Evolutionary conservation across 2,797 vertebrate species (phyloP).

Genomic region (Hirundo rustica): DNA sequence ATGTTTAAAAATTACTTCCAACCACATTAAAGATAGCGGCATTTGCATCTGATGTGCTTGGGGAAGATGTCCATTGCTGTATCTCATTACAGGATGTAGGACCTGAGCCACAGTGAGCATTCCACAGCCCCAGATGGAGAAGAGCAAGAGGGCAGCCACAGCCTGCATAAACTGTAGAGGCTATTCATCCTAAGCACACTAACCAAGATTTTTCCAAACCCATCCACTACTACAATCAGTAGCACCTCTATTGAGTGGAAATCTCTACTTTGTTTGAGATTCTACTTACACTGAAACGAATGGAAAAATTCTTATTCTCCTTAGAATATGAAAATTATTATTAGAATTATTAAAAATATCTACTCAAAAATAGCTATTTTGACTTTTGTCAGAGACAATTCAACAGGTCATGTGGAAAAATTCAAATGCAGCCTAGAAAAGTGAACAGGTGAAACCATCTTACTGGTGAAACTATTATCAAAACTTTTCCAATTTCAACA

Average conservation of each 20-base stretch:
- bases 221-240: not conserved
- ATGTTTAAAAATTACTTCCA: not conserved
- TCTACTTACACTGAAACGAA: not conserved
- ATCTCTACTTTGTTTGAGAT: not conserved
- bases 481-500: not conserved
- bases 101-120: not conserved
- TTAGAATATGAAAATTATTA: not conserved
- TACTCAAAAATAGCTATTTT: not conserved
- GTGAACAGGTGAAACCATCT: not conserved
- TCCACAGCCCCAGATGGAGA: not conserved
- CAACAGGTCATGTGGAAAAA: not conserved
- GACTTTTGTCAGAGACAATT: not conserved
- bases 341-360: not conserved
- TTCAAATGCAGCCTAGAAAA: not conserved
- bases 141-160: not conserved
- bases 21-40: not conserved
- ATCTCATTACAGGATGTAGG: not conserved
- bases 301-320: not conserved
- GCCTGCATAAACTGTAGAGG: not conserved
- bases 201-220: not conserved
- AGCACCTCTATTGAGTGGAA: not conserved
- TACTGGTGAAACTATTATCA: not conserved
- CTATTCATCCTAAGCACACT: not conserved
- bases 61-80: not conserved
- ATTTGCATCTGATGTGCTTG: not conserved